A percentile compares a stretch with the other conserved stretches of the same genome.
Evolutionary conservation across 2,888 invertebrate species (phyloP).

Genomic region (Dioctria linearis): DNA sequence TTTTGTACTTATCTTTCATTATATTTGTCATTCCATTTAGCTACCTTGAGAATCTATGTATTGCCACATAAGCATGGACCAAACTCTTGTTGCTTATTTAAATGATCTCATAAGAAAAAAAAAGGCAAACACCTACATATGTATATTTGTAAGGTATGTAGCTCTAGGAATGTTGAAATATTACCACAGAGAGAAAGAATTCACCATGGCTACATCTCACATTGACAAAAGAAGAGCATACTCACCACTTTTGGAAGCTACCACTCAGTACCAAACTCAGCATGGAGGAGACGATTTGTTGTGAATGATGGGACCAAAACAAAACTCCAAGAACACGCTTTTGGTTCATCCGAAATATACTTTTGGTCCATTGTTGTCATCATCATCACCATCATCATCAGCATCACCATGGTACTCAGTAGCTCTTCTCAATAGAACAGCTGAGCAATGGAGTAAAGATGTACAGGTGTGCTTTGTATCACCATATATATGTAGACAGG

Average conservation of each 20-base stretch:
- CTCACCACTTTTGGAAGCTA: conserved; percentile 10
- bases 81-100: not conserved
- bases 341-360: not conserved
- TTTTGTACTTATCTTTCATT: not conserved
- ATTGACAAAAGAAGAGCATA: conserved; percentile 20
- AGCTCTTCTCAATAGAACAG: not conserved
- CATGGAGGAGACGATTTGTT: conserved; percentile 30
- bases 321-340: conserved; percentile 34
- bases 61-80: not conserved
- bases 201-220: not conserved
- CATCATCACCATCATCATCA: no score
- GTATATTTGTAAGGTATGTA: not conserved
- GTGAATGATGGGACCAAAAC: conserved; percentile 35
- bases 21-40: not conserved
- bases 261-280: not conserved
- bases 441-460: not conserved
- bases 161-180: not conserved
- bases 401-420: not conserved
- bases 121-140: not conserved
- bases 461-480: no score
- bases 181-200: no score
- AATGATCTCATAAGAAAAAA: not conserved
- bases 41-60: not conserved
- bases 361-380: not conserved
- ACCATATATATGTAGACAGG: no score